These are phyloP conservation scores for Ophiodon elongatus DNA, from an alignment of 2,113 vertebrate genomes.

Conservation along the genomic window DNA sequence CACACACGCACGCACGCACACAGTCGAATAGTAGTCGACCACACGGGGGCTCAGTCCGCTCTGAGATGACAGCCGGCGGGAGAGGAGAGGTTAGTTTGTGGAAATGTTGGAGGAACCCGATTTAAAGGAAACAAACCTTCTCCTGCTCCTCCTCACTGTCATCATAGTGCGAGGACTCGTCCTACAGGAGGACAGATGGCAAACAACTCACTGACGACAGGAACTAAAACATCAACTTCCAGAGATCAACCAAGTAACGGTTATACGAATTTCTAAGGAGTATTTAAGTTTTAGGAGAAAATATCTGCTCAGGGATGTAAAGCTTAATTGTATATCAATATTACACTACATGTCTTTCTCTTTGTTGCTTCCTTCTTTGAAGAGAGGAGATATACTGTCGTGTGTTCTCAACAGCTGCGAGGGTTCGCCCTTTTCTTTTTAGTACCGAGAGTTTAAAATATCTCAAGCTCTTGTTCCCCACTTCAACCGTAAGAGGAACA, in stretches of 20 bases:
- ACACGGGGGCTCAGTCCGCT: constrained; percentile 4
- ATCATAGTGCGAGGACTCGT: constrained; percentile 57
- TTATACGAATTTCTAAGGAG: not conserved
- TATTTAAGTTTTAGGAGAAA: not conserved
- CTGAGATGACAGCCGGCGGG: constrained; percentile 21
- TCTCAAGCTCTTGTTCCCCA: not conserved
- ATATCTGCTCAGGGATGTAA: not conserved
- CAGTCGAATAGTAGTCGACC: too few species aligned
- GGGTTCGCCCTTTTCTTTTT: not conserved
- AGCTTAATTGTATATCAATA: not conserved
- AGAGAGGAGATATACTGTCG: not conserved
- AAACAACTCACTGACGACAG: constrained; percentile 23
- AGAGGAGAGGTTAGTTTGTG: constrained; percentile 33
- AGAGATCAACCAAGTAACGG: not conserved
- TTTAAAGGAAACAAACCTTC: constrained; percentile 57
- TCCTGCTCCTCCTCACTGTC: constrained; percentile 70
- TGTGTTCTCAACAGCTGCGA: not conserved
- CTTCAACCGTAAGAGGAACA: constrained; percentile 32
- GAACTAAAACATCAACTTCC: not conserved
- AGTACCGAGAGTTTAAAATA: constrained; percentile 2
- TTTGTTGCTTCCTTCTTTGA: not conserved
- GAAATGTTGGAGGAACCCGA: not conserved
- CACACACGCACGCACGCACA: too few species aligned
- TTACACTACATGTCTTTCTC: not conserved
- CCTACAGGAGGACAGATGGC: constrained; percentile 53